A percentile compares a stretch with the other conserved stretches of the same genome.
Conservation (phyloP, 2,888 invertebrate species). For the Drosophila histrio region DNA sequence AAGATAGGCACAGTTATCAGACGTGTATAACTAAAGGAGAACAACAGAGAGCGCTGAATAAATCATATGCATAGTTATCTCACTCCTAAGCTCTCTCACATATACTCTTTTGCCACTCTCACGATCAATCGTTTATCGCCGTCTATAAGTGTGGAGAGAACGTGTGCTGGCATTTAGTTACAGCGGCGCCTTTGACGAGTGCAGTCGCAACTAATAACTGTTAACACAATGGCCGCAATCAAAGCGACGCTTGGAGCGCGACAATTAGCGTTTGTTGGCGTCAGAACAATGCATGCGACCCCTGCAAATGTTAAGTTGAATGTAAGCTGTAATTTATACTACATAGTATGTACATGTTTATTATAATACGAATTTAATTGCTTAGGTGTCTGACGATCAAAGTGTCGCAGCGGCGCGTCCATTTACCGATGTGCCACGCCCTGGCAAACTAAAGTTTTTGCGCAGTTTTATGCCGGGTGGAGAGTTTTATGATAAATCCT, state of each 20-base stretch:
- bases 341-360: not conserved
- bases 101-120: not conserved
- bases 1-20: not conserved
- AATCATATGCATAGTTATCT: not conserved
- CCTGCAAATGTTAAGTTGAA: constrained; percentile 16
- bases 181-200: not conserved
- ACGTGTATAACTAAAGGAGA: not conserved
- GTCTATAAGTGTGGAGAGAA: constrained; percentile 8
- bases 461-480: constrained; percentile 63
- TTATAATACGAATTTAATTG: not conserved
- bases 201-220: constrained; percentile 3
- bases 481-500: constrained; percentile 43
- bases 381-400: not conserved
- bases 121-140: not conserved
- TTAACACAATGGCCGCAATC: constrained; percentile 18
- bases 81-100: not conserved
- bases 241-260: constrained; percentile 15
- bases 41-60: not conserved
- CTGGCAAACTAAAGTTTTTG: constrained; percentile 45
- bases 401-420: constrained; percentile 10
- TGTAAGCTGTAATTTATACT: constrained; percentile 26
- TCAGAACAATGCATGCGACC: constrained; percentile 30
- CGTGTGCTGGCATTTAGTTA: constrained; percentile 7
- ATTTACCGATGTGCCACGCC: constrained; percentile 54
- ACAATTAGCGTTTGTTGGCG: constrained; percentile 24